Conservation (phyloP, 2,113 vertebrate genomes). For the Notothenia rossii region DNA sequence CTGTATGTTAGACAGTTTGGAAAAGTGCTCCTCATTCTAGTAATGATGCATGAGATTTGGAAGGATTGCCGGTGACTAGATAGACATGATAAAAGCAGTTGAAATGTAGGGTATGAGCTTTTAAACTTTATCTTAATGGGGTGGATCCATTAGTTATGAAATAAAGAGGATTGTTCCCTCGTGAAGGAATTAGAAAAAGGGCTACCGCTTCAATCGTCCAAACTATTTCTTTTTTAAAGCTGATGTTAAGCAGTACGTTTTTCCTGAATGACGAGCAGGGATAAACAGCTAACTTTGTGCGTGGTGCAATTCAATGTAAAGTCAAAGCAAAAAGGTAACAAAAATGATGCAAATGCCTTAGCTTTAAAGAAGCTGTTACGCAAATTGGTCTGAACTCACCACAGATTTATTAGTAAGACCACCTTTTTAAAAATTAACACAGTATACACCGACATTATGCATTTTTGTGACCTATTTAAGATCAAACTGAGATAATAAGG, state of each 20-base stretch:
- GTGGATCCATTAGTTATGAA: slow-evolving; percentile 8
- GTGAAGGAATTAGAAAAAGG: neutral
- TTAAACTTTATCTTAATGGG: neutral
- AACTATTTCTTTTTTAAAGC: neutral
- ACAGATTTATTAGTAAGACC: too few species aligned
- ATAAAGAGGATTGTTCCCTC: slow-evolving; percentile 29
- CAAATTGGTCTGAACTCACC: too few species aligned
- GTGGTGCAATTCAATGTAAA: too few species aligned
- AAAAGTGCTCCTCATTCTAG: neutral
- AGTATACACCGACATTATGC: too few species aligned
- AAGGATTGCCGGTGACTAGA: neutral
- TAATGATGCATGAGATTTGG: slow-evolving; percentile 28
- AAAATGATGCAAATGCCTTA: too few species aligned
- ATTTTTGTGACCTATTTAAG: too few species aligned
- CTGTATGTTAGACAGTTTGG: slow-evolving; percentile 1
- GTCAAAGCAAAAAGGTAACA: too few species aligned
- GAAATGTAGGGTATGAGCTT: neutral
- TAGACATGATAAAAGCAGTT: neutral
- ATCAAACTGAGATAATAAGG: too few species aligned
- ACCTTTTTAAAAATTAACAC: too few species aligned
- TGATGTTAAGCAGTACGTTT: neutral
- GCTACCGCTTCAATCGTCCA: neutral
- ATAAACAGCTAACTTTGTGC: too few species aligned
- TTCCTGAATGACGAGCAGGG: too few species aligned
- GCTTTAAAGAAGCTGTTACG: too few species aligned